Evolutionary conservation across 2,113 vertebrate species (phyloP).

Genomic region (Coracopsis vasa): DNA sequence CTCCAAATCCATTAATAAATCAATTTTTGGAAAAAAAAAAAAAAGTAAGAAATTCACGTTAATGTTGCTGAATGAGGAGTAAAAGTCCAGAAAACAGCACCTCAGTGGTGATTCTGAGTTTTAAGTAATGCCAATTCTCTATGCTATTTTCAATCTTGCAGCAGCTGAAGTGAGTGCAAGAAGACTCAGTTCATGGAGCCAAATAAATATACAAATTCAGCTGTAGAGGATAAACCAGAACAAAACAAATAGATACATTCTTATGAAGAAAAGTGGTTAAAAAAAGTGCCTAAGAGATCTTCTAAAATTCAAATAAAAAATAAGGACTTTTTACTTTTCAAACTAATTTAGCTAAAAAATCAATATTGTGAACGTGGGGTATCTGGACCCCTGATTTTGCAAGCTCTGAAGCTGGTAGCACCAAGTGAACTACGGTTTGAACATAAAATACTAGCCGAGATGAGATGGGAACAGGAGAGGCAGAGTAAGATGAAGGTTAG

Average conservation of each 20-base stretch:
- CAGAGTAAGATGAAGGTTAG: not conserved
- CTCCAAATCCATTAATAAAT: not conserved
- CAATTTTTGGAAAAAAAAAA: not conserved
- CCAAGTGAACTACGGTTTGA: not conserved
- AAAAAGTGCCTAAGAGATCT: not conserved
- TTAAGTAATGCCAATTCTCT: not conserved
- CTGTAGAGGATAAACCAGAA: not conserved
- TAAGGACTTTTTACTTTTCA: not conserved
- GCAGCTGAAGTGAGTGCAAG: not conserved
- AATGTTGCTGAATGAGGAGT: not conserved
- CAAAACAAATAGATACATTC: fast-evolving
- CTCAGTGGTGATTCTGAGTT: not conserved
- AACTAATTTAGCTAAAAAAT: not conserved
- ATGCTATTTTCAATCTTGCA: not conserved
- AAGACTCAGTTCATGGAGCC: not conserved
- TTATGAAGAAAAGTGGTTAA: no score
- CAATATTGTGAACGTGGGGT: fast-evolving
- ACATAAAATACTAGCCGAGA: not conserved
- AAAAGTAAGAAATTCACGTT: not conserved
- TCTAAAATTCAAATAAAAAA: not conserved
- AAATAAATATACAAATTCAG: not conserved
- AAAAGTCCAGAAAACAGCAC: not conserved
- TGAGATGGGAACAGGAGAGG: not conserved
- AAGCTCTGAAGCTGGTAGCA: not conserved
- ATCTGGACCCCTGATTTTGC: not conserved